Conservation (phyloP, 2,797 vertebrate genomes). For the Chromis chromis region DNA sequence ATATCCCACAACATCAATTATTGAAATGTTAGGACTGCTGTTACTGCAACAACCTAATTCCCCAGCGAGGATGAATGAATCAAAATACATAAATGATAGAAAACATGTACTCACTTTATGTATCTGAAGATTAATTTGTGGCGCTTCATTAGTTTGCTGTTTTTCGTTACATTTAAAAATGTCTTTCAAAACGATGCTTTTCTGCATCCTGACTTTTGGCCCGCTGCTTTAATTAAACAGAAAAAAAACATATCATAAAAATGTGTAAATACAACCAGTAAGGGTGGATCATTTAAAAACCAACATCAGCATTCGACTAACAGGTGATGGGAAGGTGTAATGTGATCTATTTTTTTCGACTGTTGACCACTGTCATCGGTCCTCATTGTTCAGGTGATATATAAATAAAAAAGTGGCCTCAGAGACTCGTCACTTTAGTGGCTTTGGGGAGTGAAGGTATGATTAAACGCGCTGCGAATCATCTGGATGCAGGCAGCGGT, state of each 20-base stretch:
- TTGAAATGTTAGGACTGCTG: constrained; percentile 29
- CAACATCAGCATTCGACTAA: constrained; percentile 18
- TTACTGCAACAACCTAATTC: constrained; percentile 25
- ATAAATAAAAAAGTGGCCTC: constrained; percentile 42
- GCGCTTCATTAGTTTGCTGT: not conserved
- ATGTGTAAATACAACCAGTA: constrained; percentile 20
- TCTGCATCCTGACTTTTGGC: not conserved
- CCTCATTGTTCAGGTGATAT: constrained; percentile 32
- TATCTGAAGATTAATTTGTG: not conserved
- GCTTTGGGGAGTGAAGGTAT: constrained; percentile 44
- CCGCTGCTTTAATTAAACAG: not conserved
- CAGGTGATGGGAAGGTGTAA: constrained; percentile 2
- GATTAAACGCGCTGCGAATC: constrained; percentile 66
- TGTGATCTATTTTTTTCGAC: not conserved
- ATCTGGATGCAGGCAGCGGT: constrained; percentile 66
- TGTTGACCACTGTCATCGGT: constrained; percentile 22
- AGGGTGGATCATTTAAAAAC: not conserved
- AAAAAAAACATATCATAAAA: not conserved
- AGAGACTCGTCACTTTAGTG: constrained; percentile 53
- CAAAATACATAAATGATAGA: constrained; percentile 13
- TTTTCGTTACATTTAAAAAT: constrained; percentile 6
- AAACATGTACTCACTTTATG: not conserved
- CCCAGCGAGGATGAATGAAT: constrained; percentile 11
- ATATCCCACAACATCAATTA: constrained; percentile 35
- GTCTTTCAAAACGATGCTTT: no score